Evolutionary conservation across 1,140 invertebrate genomes (phyloP), one percentile per base, ranked within the genome.

Genomic region (Melitaea cinxia): DNA sequence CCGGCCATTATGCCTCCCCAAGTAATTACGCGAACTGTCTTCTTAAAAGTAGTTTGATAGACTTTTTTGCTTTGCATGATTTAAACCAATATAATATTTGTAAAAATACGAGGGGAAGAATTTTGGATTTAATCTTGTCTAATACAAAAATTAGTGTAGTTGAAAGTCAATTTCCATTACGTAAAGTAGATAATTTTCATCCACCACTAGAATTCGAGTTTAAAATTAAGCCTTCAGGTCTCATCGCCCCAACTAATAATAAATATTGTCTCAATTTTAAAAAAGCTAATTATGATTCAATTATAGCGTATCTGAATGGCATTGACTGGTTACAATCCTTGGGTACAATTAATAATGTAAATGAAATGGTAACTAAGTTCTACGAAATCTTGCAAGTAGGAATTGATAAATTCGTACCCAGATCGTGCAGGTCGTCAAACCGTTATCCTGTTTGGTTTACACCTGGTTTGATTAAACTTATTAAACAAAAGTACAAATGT

Each of bases 101-200:
- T n/a, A n/a, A n/a, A n/a, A n/a, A n/a, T n/a, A n/a, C n/a, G n/a
- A n/a, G n/a, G n/a, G n/a, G 33, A 35, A 35, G 12, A 35, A 35
- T 35, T 12, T 35, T 35, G 12, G 33, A 35, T 10, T 35, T 35
- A 35, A 35, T 35, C 12, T 10, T 35, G 12, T 35, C 33, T 12
- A 35, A 35, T 10, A 35, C 12, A 35, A 35, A 4, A 4, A 35
- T 10, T 4, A 35, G 12, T 10, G 10, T 35, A 7, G 12, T 4
- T 35, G 33, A 35, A 35, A 35, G 33, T 35, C 33, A 35, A 35
- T 35, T 35, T 35, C 33, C 33, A 35, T 7, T 35, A 35, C 33
- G 33, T 2, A 35, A 35, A 7, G 33, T 35, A 35, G 33, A 35
- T 35, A 35, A 4, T 4, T 35, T 35, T 4, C 33, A 35, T 10